These are phyloP conservation scores for Stictonetta naevosa DNA, from an alignment of 2,113 vertebrate genomes.

Conservation along the genomic window DNA sequence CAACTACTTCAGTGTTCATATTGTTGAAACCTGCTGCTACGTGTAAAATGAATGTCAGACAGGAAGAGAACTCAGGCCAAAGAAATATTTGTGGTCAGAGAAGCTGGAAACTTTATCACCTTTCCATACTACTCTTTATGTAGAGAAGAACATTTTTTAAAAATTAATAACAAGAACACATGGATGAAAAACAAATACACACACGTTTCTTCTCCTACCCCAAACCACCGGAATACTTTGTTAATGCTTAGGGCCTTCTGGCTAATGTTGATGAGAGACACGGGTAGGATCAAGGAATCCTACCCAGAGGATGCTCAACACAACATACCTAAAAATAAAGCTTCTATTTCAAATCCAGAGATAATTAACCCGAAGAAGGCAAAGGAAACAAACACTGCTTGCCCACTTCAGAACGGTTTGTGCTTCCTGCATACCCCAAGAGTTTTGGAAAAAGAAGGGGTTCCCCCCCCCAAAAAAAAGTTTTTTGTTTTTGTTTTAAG, in stretches of 20 bases:
- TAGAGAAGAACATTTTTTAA: neutral
- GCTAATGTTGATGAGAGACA: neutral
- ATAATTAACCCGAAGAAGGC: neutral
- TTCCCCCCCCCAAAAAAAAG: no score
- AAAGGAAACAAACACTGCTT: neutral
- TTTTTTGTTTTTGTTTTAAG: neutral
- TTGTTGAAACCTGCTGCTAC: neutral
- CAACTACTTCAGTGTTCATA: neutral
- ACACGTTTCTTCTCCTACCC: neutral
- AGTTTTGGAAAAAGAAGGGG: neutral
- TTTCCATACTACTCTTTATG: neutral
- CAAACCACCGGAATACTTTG: neutral
- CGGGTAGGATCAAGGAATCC: neutral
- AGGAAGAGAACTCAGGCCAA: neutral
- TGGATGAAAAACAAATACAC: neutral
- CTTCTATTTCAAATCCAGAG: neutral
- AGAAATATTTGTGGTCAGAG: neutral
- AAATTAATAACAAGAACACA: neutral
- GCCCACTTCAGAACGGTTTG: neutral
- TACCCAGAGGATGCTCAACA: neutral
- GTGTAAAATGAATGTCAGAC: neutral
- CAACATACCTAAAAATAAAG: neutral
- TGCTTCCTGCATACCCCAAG: neutral
- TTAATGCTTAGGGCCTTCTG: neutral
- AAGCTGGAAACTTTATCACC: neutral